Percentiles rank a stretch among this genome's conserved stretches.
phyloP scores from a whole-genome alignment of 2,888 invertebrate genomes.

The Acanthosepion lycidas region DNA sequence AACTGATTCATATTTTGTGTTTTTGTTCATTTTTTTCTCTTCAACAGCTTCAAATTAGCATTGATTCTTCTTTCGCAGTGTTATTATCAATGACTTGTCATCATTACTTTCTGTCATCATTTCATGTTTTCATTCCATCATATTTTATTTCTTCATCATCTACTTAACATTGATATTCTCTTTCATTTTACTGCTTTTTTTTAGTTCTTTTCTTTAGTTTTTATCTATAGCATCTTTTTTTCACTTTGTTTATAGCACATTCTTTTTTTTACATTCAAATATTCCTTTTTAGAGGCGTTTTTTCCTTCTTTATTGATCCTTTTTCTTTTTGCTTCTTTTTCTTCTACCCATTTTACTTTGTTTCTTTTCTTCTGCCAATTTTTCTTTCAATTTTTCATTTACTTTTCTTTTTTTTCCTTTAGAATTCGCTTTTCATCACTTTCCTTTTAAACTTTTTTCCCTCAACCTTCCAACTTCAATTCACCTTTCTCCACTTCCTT shows the following conservation, averaged over 20 bases:
- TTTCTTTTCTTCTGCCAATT: not conserved
- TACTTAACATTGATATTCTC: too few relatives aligned
- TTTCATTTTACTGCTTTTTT: not conserved
- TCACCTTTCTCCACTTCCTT: too few relatives aligned
- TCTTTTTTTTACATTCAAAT: not conserved
- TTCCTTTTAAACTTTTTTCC: not conserved
- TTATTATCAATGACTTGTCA: not conserved
- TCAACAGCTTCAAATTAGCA: not conserved
- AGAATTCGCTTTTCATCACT: not conserved
- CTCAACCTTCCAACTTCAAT: too few relatives aligned
- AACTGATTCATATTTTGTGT: not conserved
- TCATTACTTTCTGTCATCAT: not conserved
- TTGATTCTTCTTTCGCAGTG: not conserved
- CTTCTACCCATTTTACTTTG: not conserved
- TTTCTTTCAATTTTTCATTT: not conserved
- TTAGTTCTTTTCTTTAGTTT: not conserved
- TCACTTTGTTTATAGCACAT: not conserved
- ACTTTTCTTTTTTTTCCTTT: too few relatives aligned
- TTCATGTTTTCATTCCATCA: too few relatives aligned
- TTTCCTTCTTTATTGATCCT: not conserved
- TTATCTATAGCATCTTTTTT: not conserved
- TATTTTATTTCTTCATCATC: too few relatives aligned
- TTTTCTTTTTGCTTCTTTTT: not conserved
- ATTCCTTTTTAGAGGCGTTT: too few relatives aligned
- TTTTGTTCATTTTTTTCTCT: not conserved